Evolutionary conservation across 2,113 vertebrate genomes (phyloP).

Genomic region (Ardeotis arabs): DNA sequence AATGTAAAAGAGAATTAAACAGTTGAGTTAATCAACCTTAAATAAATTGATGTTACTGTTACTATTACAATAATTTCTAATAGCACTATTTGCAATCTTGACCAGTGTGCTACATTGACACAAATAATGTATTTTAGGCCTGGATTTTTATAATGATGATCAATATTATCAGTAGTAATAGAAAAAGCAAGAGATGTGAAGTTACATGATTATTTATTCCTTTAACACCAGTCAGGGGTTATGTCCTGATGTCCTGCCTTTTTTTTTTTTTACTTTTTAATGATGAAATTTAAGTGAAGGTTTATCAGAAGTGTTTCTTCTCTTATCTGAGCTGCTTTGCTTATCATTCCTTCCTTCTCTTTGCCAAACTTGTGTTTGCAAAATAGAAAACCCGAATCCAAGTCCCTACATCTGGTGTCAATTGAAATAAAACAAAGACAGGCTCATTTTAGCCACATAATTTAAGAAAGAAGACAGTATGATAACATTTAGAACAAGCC

Average conservation of each 20-base stretch:
- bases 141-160: neutral
- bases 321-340: neutral
- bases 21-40: neutral
- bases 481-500: conserved; percentile 68
- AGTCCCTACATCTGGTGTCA: conserved; percentile 60
- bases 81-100: neutral
- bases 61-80: neutral
- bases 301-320: neutral
- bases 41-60: neutral
- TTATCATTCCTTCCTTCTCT: neutral
- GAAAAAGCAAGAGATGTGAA: neutral
- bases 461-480: conserved; percentile 72
- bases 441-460: conserved; percentile 70
- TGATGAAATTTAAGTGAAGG: neutral
- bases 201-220: neutral
- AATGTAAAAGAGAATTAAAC: neutral
- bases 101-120: neutral
- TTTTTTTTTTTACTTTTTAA: neutral
- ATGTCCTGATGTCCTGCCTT: neutral
- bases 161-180: neutral
- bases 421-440: conserved; percentile 73
- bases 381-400: conserved; percentile 59
- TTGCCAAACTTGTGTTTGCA: conserved; percentile 32
- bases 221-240: neutral
- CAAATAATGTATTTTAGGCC: neutral